These are phyloP conservation scores for Heliopora coerulea DNA, from an alignment of 92 coral and sea anemone genomes.

Conservation along the genomic window DNA sequence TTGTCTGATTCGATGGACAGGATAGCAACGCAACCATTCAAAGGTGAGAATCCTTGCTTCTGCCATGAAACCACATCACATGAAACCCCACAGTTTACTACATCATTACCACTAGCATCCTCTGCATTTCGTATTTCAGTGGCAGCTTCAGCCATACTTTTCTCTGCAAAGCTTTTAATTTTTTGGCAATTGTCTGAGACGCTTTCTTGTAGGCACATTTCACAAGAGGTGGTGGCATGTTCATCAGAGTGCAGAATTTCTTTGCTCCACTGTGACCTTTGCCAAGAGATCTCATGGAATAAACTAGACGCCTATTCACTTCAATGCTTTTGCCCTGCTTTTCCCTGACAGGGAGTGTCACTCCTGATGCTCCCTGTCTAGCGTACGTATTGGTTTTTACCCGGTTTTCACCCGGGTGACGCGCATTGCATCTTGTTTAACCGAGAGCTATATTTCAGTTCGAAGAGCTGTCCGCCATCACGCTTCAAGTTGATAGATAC, in stretches of 20 bases:
- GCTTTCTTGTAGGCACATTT: conserved; percentile 39
- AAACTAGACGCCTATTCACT: no score
- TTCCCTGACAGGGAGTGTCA: no score
- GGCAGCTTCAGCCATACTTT: conserved; percentile 47
- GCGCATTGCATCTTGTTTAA: no score
- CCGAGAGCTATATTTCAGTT: no score
- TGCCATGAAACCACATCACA: conserved; percentile 45
- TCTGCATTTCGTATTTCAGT: conserved; percentile 31
- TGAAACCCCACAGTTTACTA: no score
- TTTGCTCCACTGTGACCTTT: conserved; percentile 54
- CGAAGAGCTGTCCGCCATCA: no score
- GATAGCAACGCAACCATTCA: conserved; percentile 48
- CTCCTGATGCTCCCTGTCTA: no score
- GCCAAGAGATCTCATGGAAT: no score
- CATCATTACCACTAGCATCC: not conserved
- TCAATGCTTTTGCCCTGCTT: conserved; percentile 37
- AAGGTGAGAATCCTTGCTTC: conserved; percentile 53
- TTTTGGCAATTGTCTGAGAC: conserved; percentile 18
- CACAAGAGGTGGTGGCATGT: conserved; percentile 59
- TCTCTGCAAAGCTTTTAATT: conserved; percentile 35
- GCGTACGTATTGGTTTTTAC: no score
- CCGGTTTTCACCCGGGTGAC: no score
- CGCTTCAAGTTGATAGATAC: no score
- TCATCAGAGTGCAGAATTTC: conserved; percentile 54
- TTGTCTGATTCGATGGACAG: conserved; percentile 42